Conservation (phyloP, 2,888 invertebrate genomes). For the Nebria salina region DNA sequence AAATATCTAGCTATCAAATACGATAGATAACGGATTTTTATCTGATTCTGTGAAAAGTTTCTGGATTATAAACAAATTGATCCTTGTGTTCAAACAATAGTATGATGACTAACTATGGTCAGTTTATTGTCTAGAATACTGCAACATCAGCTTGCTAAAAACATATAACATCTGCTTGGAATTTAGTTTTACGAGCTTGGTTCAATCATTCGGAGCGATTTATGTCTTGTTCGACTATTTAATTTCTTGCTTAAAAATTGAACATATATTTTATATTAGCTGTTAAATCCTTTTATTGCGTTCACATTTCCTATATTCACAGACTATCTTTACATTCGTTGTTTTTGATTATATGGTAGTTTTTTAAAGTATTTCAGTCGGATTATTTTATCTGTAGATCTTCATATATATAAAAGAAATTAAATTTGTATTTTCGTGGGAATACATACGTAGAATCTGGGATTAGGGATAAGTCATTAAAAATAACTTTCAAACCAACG, state of each 20-base stretch:
- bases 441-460: no score
- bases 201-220: constrained; percentile 40
- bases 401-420: no score
- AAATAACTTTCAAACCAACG: no score
- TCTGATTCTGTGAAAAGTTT: not conserved
- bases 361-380: no score
- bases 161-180: constrained; percentile 36
- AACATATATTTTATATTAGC: constrained; percentile 5
- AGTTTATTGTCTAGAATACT: constrained; percentile 10
- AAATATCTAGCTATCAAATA: constrained; percentile 12
- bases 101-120: constrained; percentile 1
- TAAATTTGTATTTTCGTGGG: no score
- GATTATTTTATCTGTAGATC: no score
- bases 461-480: no score
- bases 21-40: not conserved
- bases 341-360: no score
- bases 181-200: constrained; percentile 39
- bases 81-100: not conserved
- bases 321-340: no score
- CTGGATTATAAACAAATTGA: constrained; percentile 12
- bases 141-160: constrained; percentile 41
- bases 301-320: not conserved
- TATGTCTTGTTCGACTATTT: constrained; percentile 16
- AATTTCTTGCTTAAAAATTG: constrained; percentile 12
- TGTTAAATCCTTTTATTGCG: constrained; percentile 4